Evolutionary conservation across 1,140 invertebrate species (phyloP), one percentile per base, ranked within the genome.

Genomic region (Bilobella aurantiaca): DNA sequence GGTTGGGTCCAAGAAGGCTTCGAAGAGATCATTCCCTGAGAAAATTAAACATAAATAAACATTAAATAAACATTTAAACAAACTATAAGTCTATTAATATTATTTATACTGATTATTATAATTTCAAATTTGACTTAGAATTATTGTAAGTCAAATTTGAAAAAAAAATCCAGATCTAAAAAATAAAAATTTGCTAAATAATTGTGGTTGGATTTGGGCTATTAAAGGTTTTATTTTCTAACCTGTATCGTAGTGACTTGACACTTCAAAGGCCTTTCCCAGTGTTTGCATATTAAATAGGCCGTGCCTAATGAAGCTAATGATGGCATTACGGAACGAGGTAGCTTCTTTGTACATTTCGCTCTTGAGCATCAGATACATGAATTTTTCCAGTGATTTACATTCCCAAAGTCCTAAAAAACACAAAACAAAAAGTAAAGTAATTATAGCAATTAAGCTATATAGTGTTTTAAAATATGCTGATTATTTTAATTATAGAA

Each of bases 21-120:
- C 67, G 47, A 67, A 68, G 21, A 68, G 56, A 61, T 68, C 67
- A 34, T 68, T 68, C 23, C 67, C 67, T 68, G 49, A 37, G 21
- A 34, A 2, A 47, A 16, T n/a, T n/a, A n/a, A n/a, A n/a, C n/a
- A n/a, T n/a, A n/a, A n/a, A n/a, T n/a, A n/a, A n/a, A n/a, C n/a
- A n/a, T n/a, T n/a, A n/a, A n/a, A n/a, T n/a, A n/a, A n/a, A n/a
- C n/a, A n/a, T n/a, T n/a, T n/a, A n/a, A n/a, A n/a, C n/a, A n/a
- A n/a, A n/a, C n/a, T n/a, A n/a, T n/a, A n/a, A n/a, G n/a, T n/a
- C n/a, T n/a, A n/a, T n/a, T n/a, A n/a, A n/a, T n/a, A n/a, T n/a
- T n/a, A n/a, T n/a, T n/a, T n/a, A n/a, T n/a, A n/a, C n/a, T n/a
- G n/a, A n/a, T n/a, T n/a, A n/a, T n/a, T n/a, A n/a, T n/a, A n/a